Percentiles rank a stretch among this genome's conserved stretches.
Conservation (phyloP, 2,113 vertebrate species). For the Genyomyrus donnyi region DNA sequence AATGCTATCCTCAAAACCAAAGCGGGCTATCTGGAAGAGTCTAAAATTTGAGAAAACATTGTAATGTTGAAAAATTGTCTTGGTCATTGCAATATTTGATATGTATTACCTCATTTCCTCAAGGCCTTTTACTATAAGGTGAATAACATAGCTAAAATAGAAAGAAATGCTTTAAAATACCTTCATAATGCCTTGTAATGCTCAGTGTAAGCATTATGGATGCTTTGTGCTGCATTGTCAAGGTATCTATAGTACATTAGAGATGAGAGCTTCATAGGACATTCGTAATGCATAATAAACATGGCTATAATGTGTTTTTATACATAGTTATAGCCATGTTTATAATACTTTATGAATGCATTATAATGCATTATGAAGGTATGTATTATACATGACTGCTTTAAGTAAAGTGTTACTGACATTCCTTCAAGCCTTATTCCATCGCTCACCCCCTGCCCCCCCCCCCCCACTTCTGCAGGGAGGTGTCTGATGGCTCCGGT, state of each 20-base stretch:
- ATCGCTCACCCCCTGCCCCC: neutral
- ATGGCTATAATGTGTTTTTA: no score
- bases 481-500: constrained; percentile 43
- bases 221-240: no score
- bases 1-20: neutral
- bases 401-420: no score
- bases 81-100: neutral
- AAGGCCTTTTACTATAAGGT: neutral
- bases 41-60: neutral
- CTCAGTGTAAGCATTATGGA: no score
- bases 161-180: neutral
- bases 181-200: no score
- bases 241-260: no score
- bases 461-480: constrained; percentile 41
- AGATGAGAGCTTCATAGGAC: no score
- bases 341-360: no score
- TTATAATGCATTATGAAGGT: no score
- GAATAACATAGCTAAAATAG: neutral
- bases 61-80: neutral
- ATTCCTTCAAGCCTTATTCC: neutral
- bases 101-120: neutral
- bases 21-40: neutral
- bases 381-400: no score
- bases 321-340: no score
- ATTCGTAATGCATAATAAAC: no score